Evolutionary conservation across 2,113 vertebrate species (phyloP).

Genomic region (Patagioenas fasciata): DNA sequence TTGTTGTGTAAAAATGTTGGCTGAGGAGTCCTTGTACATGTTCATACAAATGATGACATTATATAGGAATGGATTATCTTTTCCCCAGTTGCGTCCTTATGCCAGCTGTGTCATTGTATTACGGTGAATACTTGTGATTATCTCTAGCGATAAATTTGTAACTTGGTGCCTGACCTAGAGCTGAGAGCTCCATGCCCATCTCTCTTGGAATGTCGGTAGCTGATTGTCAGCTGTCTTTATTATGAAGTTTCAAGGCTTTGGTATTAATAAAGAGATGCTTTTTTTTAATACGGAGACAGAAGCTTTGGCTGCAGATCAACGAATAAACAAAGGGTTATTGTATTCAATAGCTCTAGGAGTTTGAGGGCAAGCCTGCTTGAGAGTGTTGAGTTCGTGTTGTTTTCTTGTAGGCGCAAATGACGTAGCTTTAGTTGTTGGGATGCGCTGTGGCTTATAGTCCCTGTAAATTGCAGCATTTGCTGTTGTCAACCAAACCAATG

Average conservation of each 20-base stretch:
- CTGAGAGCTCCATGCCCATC: slow-evolving; percentile 12
- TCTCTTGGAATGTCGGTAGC: slow-evolving; percentile 3
- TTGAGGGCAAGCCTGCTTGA: slow-evolving; percentile 45
- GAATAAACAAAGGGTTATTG: slow-evolving; percentile 59
- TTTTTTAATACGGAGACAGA: slow-evolving; percentile 12
- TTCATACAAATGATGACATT: slow-evolving; percentile 52
- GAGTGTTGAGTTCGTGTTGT: slow-evolving; percentile 41
- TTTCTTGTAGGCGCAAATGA: slow-evolving; percentile 24
- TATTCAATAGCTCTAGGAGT: slow-evolving; percentile 53
- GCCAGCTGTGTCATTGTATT: slow-evolving; percentile 57
- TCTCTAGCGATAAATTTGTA: slow-evolving; percentile 38
- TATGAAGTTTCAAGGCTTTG: slow-evolving; percentile 49
- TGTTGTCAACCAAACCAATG: slow-evolving; percentile 1
- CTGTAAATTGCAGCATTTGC: not conserved
- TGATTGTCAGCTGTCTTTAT: slow-evolving; percentile 56
- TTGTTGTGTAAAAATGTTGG: not conserved
- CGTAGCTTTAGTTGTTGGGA: slow-evolving; percentile 7
- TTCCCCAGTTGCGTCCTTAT: slow-evolving; percentile 1
- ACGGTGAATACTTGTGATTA: slow-evolving; percentile 51
- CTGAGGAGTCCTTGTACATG: slow-evolving; percentile 13
- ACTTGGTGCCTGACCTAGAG: slow-evolving; percentile 19
- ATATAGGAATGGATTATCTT: slow-evolving; percentile 49
- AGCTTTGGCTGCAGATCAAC: slow-evolving; percentile 56
- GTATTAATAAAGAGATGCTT: not conserved
- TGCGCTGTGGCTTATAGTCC: not conserved